Conservation (phyloP, 2,888 invertebrate species). For the Morpho deidamia region DNA sequence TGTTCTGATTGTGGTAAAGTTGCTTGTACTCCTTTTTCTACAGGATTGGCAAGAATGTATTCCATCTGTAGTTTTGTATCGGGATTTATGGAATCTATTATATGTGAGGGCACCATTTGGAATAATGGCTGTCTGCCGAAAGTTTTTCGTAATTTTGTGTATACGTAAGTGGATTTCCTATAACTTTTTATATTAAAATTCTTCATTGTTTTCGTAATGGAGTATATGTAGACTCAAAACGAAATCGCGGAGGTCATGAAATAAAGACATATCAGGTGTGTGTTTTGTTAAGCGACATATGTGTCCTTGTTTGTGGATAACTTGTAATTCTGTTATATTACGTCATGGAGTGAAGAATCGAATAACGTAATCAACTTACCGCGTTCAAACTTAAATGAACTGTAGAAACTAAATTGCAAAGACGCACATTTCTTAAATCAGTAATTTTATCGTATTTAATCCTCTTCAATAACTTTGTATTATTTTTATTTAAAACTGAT, state of each 20-base stretch:
- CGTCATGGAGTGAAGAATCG: conserved; percentile 6
- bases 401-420: not conserved
- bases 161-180: conserved; percentile 55
- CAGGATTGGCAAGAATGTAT: conserved; percentile 73
- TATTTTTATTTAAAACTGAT: too few species aligned
- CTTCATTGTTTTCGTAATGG: not conserved
- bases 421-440: too few species aligned
- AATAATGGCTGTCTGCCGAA: conserved; percentile 75
- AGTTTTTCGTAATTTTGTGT: conserved; percentile 64
- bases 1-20: conserved; percentile 63
- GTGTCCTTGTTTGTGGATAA: conserved; percentile 50
- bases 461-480: too few species aligned
- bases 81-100: conserved; percentile 60
- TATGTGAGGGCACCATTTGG: conserved; percentile 53
- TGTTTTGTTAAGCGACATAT: conserved; percentile 47
- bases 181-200: conserved; percentile 40
- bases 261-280: conserved; percentile 21
- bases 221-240: conserved; percentile 8
- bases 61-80: conserved; percentile 52
- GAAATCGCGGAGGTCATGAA: conserved; percentile 53
- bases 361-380: too few species aligned
- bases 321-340: conserved; percentile 6
- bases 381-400: not conserved
- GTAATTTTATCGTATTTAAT: too few species aligned
- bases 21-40: conserved; percentile 67